These are phyloP conservation scores for Scalopus aquaticus DNA, from an alignment of 2,113 vertebrate species.

Conservation along the genomic window DNA sequence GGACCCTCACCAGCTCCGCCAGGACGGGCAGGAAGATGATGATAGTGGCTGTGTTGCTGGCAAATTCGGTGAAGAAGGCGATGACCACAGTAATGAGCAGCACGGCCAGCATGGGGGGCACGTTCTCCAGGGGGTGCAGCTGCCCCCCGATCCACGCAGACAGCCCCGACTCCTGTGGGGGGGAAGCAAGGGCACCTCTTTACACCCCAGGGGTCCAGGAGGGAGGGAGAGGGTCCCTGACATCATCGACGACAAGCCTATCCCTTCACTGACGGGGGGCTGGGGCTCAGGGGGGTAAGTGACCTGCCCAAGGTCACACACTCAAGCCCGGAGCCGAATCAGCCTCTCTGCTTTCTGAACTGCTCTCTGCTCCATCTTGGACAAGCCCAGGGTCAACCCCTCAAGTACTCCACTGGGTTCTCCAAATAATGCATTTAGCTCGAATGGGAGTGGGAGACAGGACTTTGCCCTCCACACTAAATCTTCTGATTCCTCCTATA, in stretches of 20 bases:
- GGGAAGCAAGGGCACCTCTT: neutral
- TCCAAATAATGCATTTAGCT: neutral
- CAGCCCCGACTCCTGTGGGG: conserved; percentile 93
- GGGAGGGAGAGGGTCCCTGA: neutral
- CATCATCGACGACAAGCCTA: accelerated
- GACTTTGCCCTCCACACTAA: neutral
- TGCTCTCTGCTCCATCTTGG: neutral
- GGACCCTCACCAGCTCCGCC: conserved; percentile 93
- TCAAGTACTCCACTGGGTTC: neutral
- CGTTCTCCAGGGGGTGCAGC: conserved; percentile 91
- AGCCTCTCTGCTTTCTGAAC: neutral
- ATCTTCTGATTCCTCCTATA: neutral
- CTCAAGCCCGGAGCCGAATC: neutral
- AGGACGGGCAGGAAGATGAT: conserved; percentile 97
- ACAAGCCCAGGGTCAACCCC: neutral
- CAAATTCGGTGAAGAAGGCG: conserved; percentile 96
- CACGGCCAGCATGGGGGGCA: conserved; percentile 90
- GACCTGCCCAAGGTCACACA: neutral
- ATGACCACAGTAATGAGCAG: conserved; percentile 92
- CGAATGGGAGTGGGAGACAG: neutral
- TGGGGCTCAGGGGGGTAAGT: neutral
- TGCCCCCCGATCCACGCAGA: conserved; percentile 94
- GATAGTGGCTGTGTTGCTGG: conserved; percentile 98
- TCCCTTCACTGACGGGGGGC: neutral
- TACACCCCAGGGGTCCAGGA: neutral